Conservation (phyloP, 2,888 invertebrate genomes). For the Parnassius mnemosyne region DNA sequence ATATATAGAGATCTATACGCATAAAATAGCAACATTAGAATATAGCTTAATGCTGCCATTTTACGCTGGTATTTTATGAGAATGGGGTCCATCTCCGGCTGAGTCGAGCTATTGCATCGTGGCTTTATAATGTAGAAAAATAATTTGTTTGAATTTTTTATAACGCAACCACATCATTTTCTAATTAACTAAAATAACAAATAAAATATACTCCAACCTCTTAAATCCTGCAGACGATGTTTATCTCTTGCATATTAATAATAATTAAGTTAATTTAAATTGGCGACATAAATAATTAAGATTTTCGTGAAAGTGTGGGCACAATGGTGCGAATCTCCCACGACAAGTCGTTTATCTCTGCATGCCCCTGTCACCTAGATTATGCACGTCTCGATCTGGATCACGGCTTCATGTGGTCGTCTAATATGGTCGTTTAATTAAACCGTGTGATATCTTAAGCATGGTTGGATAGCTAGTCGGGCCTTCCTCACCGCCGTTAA, state of each 20-base stretch:
- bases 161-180: no score
- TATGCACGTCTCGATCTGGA: conserved; percentile 44
- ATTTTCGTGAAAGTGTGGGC: conserved; percentile 68
- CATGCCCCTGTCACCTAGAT: conserved; percentile 60
- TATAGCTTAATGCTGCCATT: no score
- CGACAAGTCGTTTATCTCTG: conserved; percentile 45
- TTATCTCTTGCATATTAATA: conserved; percentile 43
- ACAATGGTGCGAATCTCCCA: conserved; percentile 69
- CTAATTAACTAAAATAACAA: background rate
- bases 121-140: no score
- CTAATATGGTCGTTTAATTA: background rate
- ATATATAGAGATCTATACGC: no score
- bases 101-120: no score
- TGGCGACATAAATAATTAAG: conserved; percentile 70
- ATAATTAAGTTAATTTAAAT: conserved; percentile 66
- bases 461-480: no score
- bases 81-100: no score
- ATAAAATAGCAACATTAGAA: no score
- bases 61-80: no score
- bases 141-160: no score
- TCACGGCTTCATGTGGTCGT: conserved; percentile 45
- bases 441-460: conserved; percentile 1
- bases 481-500: no score
- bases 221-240: conserved; percentile 13
- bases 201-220: background rate